These are phyloP conservation scores for Hypena proboscidalis DNA, from an alignment of 2,888 invertebrate genomes.

Conservation along the genomic window DNA sequence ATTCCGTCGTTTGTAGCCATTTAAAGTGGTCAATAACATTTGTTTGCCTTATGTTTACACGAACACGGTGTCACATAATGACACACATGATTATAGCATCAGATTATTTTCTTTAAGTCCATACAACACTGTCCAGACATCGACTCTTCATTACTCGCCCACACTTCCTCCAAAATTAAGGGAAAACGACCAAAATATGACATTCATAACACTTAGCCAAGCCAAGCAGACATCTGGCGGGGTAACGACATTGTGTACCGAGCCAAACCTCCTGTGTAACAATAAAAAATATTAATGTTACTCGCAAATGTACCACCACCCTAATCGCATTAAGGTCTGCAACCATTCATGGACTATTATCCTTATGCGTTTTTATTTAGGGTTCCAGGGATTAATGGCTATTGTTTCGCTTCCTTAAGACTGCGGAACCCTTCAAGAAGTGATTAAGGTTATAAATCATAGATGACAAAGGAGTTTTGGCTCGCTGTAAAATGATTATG, in stretches of 20 bases:
- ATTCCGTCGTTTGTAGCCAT: too few species aligned
- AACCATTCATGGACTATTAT: slow-evolving; percentile 80
- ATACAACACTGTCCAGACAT: too few species aligned
- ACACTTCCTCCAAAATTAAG: slow-evolving; percentile 16
- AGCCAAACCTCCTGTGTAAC: slow-evolving; percentile 72
- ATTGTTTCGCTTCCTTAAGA: slow-evolving; percentile 36
- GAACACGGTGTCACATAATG: too few species aligned
- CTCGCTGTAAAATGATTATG: slow-evolving; percentile 5
- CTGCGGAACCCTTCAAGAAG: slow-evolving; percentile 14
- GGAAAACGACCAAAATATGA: slow-evolving; percentile 23
- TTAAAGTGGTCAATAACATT: too few species aligned
- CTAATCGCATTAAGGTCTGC: slow-evolving; percentile 73
- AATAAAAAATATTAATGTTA: slow-evolving; percentile 82
- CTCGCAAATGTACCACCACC: slow-evolving; percentile 68
- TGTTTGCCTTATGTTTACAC: too few species aligned
- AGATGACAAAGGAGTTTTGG: too few species aligned
- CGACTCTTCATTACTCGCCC: too few species aligned
- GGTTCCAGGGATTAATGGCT: slow-evolving; percentile 60
- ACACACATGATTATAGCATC: too few species aligned
- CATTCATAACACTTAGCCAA: slow-evolving; percentile 38
- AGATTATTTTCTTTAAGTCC: too few species aligned
- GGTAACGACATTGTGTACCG: slow-evolving; percentile 71
- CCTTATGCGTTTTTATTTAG: slow-evolving; percentile 72
- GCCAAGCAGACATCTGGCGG: slow-evolving; percentile 58
- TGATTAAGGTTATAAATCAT: slow-evolving; percentile 36